phyloP scores from a whole-genome alignment of 2,888 invertebrate genomes.

The Teleiodes luculella region DNA sequence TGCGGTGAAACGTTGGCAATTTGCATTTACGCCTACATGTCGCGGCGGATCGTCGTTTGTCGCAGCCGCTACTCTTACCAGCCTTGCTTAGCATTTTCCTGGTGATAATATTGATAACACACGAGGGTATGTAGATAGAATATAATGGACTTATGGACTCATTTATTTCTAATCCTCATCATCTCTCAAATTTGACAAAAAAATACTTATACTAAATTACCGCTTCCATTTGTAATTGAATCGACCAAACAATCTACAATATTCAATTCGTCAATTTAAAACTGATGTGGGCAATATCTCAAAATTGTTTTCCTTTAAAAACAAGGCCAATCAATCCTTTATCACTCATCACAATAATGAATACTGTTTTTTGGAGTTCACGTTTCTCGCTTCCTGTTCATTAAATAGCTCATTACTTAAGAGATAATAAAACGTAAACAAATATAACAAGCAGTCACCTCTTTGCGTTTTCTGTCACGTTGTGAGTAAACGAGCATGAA shows the following conservation, averaged over 20 bases:
- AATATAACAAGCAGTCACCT: slow-evolving; percentile 45
- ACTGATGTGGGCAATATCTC: neutral
- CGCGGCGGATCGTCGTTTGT: slow-evolving; percentile 29
- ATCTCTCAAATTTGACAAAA: no score
- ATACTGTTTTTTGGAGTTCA: slow-evolving; percentile 1
- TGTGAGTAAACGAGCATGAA: slow-evolving; percentile 38
- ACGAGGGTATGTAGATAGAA: no score
- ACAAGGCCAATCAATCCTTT: neutral
- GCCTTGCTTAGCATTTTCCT: slow-evolving; percentile 53
- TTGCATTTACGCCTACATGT: slow-evolving; percentile 68
- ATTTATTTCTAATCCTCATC: no score
- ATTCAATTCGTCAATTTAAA: no score
- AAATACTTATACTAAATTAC: no score
- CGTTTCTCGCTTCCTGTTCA: slow-evolving; percentile 38
- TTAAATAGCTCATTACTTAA: slow-evolving; percentile 42
- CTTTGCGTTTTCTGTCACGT: slow-evolving; percentile 41
- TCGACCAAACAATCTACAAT: no score
- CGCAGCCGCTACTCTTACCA: slow-evolving; percentile 29
- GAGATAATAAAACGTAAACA: slow-evolving; percentile 48
- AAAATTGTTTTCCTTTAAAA: neutral
- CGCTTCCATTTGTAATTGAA: no score
- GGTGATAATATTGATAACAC: slow-evolving; percentile 2
- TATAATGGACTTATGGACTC: no score
- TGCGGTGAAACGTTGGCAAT: slow-evolving; percentile 64
- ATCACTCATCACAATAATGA: slow-evolving; percentile 30